Evolutionary conservation across 2,797 vertebrate species (phyloP).

Genomic region (Etheostoma perlongum): DNA sequence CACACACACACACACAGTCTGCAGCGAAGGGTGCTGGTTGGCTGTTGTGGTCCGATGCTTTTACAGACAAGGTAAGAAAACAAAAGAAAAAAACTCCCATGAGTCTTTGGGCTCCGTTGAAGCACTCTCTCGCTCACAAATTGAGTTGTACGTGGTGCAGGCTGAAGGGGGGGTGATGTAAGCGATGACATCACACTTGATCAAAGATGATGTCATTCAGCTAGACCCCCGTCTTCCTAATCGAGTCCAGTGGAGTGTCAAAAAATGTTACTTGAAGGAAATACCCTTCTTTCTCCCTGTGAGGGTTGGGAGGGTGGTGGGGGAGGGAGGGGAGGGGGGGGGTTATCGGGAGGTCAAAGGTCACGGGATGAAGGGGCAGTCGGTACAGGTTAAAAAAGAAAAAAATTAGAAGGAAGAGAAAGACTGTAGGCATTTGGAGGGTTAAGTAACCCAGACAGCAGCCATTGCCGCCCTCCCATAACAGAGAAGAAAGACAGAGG

Average conservation of each 20-base stretch:
- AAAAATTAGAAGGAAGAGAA: neutral
- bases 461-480: slow-evolving; percentile 10
- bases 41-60: slow-evolving; percentile 37
- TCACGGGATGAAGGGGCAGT: slow-evolving; percentile 19
- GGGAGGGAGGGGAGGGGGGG: neutral
- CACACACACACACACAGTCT: slow-evolving; percentile 40
- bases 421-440: neutral
- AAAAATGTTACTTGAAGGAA: slow-evolving; percentile 18
- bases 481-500: neutral
- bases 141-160: slow-evolving; percentile 4
- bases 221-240: slow-evolving; percentile 21
- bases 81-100: slow-evolving; percentile 30
- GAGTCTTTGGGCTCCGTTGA: slow-evolving; percentile 65
- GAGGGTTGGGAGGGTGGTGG: neutral
- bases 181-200: slow-evolving; percentile 44
- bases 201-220: slow-evolving; percentile 24
- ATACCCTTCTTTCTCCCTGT: slow-evolving; percentile 17
- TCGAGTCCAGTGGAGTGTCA: slow-evolving; percentile 40
- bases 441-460: slow-evolving; percentile 16
- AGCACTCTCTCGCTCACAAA: slow-evolving; percentile 11
- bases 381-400: slow-evolving; percentile 12
- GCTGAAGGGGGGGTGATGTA: slow-evolving; percentile 7
- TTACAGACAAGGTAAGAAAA: slow-evolving; percentile 11
- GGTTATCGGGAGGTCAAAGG: slow-evolving; percentile 17
- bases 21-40: slow-evolving; percentile 38